A percentile compares a stretch with the other conserved stretches of the same genome.
These are phyloP conservation scores for Alloplasta piceator DNA, from an alignment of 2,888 invertebrate genomes.

Conservation along the genomic window DNA sequence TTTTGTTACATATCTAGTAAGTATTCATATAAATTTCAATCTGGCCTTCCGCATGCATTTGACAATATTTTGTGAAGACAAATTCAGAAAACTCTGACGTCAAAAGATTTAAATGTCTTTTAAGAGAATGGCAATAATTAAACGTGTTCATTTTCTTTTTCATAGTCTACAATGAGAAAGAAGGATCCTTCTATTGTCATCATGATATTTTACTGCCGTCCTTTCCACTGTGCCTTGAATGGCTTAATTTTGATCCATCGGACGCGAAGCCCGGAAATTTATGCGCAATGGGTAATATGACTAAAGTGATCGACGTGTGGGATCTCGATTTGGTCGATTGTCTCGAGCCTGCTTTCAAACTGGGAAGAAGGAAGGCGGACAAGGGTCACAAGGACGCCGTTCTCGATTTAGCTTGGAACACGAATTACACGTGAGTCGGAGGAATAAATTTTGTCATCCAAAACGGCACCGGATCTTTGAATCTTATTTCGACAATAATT, in stretches of 20 bases:
- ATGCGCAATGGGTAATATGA: conserved; percentile 97
- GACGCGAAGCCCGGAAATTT: conserved; percentile 91
- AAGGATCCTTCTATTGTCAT: conserved; percentile 95
- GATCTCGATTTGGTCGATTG: conserved; percentile 97
- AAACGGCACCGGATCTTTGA: no score
- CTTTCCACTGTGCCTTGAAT: conserved; percentile 96
- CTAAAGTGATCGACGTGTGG: conserved; percentile 97
- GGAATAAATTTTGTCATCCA: conserved; percentile 8
- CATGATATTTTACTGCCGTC: conserved; percentile 96
- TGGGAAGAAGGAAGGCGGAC: conserved; percentile 91
- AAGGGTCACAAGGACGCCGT: conserved; percentile 96
- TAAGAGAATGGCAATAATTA: no score
- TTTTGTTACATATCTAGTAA: no score
- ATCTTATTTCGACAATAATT: no score
- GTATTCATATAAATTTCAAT: no score
- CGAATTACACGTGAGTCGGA: conserved; percentile 86
- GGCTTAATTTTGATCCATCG: conserved; percentile 94
- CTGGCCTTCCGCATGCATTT: no score
- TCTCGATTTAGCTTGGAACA: conserved; percentile 96
- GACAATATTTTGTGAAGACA: no score
- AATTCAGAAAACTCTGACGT: no score
- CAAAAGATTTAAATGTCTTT: no score
- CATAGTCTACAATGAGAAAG: conserved; percentile 94
- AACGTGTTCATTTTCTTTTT: not conserved
- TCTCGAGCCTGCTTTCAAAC: conserved; percentile 93